Evolutionary conservation across 2,797 vertebrate genomes (phyloP).

Genomic region (Peromyscus melanophrys): DNA sequence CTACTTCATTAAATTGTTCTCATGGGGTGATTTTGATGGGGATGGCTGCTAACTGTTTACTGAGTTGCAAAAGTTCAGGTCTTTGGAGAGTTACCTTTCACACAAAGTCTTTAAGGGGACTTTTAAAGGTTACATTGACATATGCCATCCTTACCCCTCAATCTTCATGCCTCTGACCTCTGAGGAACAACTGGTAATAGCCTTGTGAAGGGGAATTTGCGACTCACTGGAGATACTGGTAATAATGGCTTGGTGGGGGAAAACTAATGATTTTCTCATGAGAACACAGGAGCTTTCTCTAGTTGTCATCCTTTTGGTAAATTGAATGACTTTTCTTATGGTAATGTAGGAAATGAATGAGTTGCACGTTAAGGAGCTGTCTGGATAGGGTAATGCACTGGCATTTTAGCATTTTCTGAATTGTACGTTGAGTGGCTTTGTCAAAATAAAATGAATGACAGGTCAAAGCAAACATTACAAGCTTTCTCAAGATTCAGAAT

Average conservation of each 20-base stretch:
- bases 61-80: constrained; percentile 70
- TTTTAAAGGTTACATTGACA: constrained; percentile 80
- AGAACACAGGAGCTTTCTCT: constrained; percentile 12
- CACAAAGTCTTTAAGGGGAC: constrained; percentile 50
- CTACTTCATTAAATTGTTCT: constrained; percentile 43
- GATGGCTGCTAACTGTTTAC: constrained; percentile 58
- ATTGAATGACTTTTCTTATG: constrained; percentile 82
- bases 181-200: constrained; percentile 43
- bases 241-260: constrained; percentile 74
- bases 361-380: constrained; percentile 67
- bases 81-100: constrained; percentile 71
- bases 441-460: constrained; percentile 84
- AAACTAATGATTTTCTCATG: constrained; percentile 73
- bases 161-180: constrained; percentile 63
- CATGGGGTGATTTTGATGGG: neutral
- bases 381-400: constrained; percentile 74
- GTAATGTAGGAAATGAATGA: constrained; percentile 75
- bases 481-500: constrained; percentile 63
- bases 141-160: constrained; percentile 60
- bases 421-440: constrained; percentile 74
- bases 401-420: constrained; percentile 75
- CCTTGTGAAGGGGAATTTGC: constrained; percentile 53
- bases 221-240: constrained; percentile 58
- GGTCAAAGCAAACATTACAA: constrained; percentile 74
- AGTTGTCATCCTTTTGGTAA: constrained; percentile 67